A percentile compares a stretch with the other conserved stretches of the same genome.
These are phyloP conservation scores for Hymenopus coronatus DNA, from an alignment of 2,888 invertebrate genomes.

Conservation along the genomic window DNA sequence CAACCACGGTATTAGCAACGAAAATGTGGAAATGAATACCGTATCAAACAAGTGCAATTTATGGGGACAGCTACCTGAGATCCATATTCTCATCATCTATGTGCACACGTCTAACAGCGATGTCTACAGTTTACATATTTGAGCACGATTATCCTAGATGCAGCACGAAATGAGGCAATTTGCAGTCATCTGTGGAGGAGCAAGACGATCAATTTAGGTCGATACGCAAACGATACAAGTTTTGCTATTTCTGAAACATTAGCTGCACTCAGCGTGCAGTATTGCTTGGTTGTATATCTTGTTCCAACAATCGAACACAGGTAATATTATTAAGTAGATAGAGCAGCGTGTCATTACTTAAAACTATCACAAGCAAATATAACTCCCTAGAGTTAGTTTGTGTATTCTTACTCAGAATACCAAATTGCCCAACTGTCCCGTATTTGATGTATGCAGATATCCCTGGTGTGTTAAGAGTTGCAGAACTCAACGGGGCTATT, in stretches of 20 bases:
- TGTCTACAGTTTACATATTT: not conserved
- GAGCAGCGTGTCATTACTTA: too few species aligned
- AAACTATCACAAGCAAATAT: too few species aligned
- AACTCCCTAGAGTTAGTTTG: too few species aligned
- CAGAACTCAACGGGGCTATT: too few species aligned
- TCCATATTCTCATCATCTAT: not conserved
- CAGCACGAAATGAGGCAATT: not conserved
- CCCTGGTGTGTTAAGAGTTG: too few species aligned
- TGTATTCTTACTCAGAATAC: too few species aligned
- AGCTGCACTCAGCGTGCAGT: not conserved
- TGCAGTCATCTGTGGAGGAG: not conserved
- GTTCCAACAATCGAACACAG: not conserved
- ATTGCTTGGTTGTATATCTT: not conserved
- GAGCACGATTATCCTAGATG: not conserved
- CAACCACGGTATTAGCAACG: not conserved
- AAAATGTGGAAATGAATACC: not conserved
- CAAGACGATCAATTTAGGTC: not conserved
- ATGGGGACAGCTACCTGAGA: not conserved
- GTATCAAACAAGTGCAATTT: not conserved
- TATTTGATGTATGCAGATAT: too few species aligned
- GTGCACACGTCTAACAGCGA: not conserved
- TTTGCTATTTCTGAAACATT: not conserved
- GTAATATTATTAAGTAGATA: too few species aligned
- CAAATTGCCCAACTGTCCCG: too few species aligned
- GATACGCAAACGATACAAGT: not conserved